Evolutionary conservation across 1,140 invertebrate species (phyloP), one percentile per base, ranked within the genome.

Genomic region (Magallana angulata): DNA sequence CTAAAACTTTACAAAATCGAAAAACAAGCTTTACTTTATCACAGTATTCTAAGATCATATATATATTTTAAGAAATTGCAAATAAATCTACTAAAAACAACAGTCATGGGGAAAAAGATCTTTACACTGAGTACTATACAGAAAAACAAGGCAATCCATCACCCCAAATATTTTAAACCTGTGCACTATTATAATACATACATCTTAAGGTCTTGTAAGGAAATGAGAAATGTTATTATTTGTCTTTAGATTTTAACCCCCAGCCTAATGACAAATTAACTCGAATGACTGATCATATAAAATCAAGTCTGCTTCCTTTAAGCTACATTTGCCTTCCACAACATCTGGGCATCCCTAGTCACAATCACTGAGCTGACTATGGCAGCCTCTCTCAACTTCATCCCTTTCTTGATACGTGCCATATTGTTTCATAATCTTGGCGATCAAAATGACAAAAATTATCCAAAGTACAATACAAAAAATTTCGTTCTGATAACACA

Each of bases 361-460:
- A 18, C 36, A 12, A 30, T 76, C 24, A 76, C 68, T 11, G 18
- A 11, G 68, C 24, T 76, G 11, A 36, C 36, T 76, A 30, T 76
- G 68, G 68, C 68, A 76, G 24, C 8, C 68, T 30, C 24, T 76
- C 68, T 76, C 68, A 30, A 18, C 68, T 76, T 76, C 68, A 76
- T 76, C 24, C 68, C 12, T 48, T 30, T 30, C 12, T 76, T 76
- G 24, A 76, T 76, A 76, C 68, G 12, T 76, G 68, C 68, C 68
- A 76, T 76, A 76, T 76, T 76, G 68, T 76, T 76, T 76, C 30
- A 76, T 76, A 76, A 76, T 76, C 68, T 76, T 30, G 7, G 68
- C 68, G 68, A 76, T 76, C 68, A 76, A 76, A 76, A 76, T 76
- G 68, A 76, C 68, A 76, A 76, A 76, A 76, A 76, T 76, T 76